These are phyloP conservation scores for Sciaenops ocellatus DNA, from an alignment of 2,797 vertebrate genomes.

Conservation along the genomic window DNA sequence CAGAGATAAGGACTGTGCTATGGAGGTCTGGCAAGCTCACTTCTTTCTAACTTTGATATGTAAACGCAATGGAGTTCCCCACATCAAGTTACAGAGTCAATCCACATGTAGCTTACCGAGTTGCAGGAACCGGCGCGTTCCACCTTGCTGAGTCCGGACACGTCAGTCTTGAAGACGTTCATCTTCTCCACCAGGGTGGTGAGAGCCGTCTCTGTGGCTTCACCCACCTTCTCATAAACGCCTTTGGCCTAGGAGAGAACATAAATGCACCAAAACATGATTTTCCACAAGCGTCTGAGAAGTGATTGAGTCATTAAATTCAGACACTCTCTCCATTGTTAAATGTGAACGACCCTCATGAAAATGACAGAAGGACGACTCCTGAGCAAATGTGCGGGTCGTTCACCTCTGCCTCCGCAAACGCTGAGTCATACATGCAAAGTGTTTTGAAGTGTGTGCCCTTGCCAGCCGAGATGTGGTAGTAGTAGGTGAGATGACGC, in stretches of 20 bases:
- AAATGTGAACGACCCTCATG: constrained; percentile 7
- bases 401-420: constrained; percentile 20
- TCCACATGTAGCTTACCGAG: constrained; percentile 68
- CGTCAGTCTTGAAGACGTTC: constrained; percentile 87
- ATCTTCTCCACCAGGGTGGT: constrained; percentile 90
- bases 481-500: constrained; percentile 29
- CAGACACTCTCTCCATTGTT: background rate
- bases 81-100: background rate
- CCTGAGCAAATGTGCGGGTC: background rate
- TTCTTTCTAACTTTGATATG: background rate
- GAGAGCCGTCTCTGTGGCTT: constrained; percentile 88
- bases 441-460: constrained; percentile 28
- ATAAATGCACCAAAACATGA: constrained; percentile 13
- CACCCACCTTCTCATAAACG: constrained; percentile 89
- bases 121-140: constrained; percentile 87
- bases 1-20: background rate
- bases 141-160: constrained; percentile 84
- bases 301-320: background rate
- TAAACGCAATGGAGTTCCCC: background rate
- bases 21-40: background rate
- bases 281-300: background rate
- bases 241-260: constrained; percentile 81
- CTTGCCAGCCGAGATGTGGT: constrained; percentile 14
- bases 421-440: constrained; percentile 44
- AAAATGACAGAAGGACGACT: constrained; percentile 9